Evolutionary conservation across 2,888 invertebrate genomes (phyloP), one percentile per base, ranked within the genome.

Genomic region (Piscicola geometra): DNA sequence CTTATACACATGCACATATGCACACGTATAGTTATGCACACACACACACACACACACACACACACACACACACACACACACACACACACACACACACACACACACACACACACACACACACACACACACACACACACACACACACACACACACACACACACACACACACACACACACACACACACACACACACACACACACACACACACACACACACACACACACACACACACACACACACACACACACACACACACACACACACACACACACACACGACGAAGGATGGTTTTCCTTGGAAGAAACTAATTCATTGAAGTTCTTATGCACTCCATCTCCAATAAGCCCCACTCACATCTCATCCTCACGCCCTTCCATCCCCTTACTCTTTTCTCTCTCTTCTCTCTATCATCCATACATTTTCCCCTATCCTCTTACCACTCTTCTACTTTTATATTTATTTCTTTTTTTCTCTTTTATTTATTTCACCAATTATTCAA

Each of bases 21-120:
- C 60, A 56, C 60, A 56, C 60, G n/a, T n/a, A 56, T n/a, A 56
- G 15, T 18, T n/a, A 56, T n/a, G n/a, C 60, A 56, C 60, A 56
- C 60, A 56, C 60, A 56, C 60, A 56, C 60, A 56, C 60, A 56
- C 60, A 56, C 60, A 56, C 60, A 56, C 60, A 56, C 60, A 56
- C 60, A 56, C 60, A 56, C 60, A 56, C 60, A 56, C 60, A 56
- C 60, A 56, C 60, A 56, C 60, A 56, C 60, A 56, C 60, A 56
- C 60, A 56, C 60, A 56, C 25, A 56, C 60, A 56, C 60, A 56
- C 60, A 56, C 25, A 56, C n/a, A 56, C 25, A 56, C n/a, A 56
- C 25, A 56, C n/a, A 56, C 25, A 56, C n/a, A 56, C 25, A 56
- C n/a, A 56, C 25, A 56, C n/a, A 56, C 25, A 56, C n/a, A 56